These are phyloP conservation scores for Aporophyla lueneburgensis DNA, from an alignment of 2,888 invertebrate genomes.

Conservation along the genomic window DNA sequence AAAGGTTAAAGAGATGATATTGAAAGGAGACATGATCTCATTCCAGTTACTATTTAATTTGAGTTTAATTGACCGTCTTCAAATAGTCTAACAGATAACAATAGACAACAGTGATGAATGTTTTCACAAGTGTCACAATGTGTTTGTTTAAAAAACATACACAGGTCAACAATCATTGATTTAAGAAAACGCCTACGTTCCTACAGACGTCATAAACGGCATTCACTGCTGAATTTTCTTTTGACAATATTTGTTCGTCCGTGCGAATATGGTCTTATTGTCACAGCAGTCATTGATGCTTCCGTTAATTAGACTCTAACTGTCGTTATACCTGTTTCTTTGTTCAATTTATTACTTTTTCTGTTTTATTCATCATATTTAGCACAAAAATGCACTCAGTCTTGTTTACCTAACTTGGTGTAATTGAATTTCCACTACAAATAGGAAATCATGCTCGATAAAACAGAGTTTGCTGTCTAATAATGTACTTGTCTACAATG, in stretches of 20 bases:
- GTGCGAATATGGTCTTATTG: neutral
- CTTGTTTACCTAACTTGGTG: neutral
- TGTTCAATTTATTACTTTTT: slow-evolving; percentile 10
- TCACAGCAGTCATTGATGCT: slow-evolving; percentile 9
- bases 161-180: slow-evolving; percentile 15
- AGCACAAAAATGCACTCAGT: neutral
- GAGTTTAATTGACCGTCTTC: neutral
- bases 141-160: slow-evolving; percentile 44
- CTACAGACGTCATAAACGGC: too few relatives aligned
- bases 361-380: neutral
- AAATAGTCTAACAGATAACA: slow-evolving; percentile 3
- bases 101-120: slow-evolving; percentile 15
- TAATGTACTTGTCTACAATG: neutral
- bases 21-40: neutral
- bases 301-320: slow-evolving; percentile 15
- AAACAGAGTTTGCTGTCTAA: neutral
- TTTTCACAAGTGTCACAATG: slow-evolving; percentile 23
- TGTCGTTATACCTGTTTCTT: slow-evolving; percentile 5
- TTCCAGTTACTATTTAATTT: neutral
- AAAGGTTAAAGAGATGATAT: neutral
- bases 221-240: too few relatives aligned
- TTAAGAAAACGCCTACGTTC: neutral
- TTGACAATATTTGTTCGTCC: too few relatives aligned
- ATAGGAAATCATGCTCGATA: slow-evolving; percentile 5
- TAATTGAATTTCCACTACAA: neutral